A percentile compares a stretch with the other conserved stretches of the same genome.
These are phyloP conservation scores for Acrocephalus scirpaceus DNA, from an alignment of 2,797 vertebrate genomes.

Conservation along the genomic window DNA sequence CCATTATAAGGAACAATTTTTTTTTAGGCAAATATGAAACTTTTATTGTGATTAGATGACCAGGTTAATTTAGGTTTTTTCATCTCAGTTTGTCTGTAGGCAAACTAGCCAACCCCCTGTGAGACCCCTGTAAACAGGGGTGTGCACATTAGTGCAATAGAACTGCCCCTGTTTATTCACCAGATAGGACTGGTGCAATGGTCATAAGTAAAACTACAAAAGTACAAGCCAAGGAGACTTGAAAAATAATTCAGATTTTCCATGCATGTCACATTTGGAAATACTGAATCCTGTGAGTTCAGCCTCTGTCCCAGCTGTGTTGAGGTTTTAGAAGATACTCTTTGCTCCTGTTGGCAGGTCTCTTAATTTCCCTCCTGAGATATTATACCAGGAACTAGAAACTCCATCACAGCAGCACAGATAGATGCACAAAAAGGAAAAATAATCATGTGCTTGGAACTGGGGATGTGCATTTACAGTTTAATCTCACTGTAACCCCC, in stretches of 20 bases:
- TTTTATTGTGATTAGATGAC: not conserved
- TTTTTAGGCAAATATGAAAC: not conserved
- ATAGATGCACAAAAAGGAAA: not conserved
- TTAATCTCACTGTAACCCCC: not conserved
- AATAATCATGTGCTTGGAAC: not conserved
- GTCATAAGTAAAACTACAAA: not conserved
- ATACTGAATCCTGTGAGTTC: not conserved
- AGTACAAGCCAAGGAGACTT: not conserved
- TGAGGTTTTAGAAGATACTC: not conserved
- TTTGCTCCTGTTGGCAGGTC: not conserved
- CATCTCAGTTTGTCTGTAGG: rapidly evolving
- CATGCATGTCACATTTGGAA: not conserved
- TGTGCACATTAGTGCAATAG: not conserved
- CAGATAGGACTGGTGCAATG: not conserved
- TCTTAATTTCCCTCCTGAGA: not conserved
- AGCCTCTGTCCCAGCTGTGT: not conserved
- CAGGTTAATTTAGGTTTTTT: not conserved
- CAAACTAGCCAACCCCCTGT: not conserved
- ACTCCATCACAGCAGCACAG: not conserved
- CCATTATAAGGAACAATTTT: not conserved
- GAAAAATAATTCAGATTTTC: not conserved
- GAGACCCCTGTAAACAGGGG: not conserved
- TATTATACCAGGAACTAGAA: not conserved
- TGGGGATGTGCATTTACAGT: not conserved
- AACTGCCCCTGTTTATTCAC: not conserved